Conservation (phyloP, 1,140 invertebrate species). For the Tribolium castaneum region DNA sequence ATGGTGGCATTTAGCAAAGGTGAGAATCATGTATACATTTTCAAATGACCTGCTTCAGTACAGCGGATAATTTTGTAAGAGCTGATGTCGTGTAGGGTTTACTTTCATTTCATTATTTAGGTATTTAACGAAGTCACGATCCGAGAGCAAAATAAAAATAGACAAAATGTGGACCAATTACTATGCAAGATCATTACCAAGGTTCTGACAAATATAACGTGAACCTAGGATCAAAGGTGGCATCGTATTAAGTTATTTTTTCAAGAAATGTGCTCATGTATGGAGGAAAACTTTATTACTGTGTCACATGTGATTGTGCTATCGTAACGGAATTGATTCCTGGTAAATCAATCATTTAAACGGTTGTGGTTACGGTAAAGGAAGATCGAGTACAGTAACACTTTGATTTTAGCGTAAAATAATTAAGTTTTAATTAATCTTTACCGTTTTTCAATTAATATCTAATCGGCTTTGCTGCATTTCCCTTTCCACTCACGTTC, state of each 20-base stretch:
- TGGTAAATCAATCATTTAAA: conserved; percentile 27
- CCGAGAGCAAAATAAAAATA: not conserved
- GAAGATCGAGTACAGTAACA: conserved; percentile 6
- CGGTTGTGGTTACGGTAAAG: conserved; percentile 27
- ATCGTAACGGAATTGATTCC: conserved; percentile 13
- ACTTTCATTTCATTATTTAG: conserved; percentile 3
- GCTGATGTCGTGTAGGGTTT: not conserved
- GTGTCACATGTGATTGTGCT: conserved; percentile 1
- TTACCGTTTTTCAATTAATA: not conserved
- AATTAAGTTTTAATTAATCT: not conserved
- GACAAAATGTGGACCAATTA: conserved; percentile 13
- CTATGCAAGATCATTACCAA: conserved; percentile 26
- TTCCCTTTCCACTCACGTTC: no score
- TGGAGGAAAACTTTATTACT: not conserved
- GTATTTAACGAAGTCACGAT: conserved; percentile 7
- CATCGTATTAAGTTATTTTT: not conserved
- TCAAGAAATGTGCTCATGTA: not conserved
- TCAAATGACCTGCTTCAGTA: not conserved
- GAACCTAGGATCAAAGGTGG: not conserved
- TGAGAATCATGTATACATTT: conserved; percentile 20
- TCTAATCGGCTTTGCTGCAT: no score
- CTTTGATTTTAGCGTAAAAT: not conserved
- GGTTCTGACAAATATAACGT: conserved; percentile 4
- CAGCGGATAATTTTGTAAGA: conserved; percentile 7
- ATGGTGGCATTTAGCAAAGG: conserved; percentile 21